Conservation (phyloP, 2,888 invertebrate species). For the Blastobasis lacticolella region DNA sequence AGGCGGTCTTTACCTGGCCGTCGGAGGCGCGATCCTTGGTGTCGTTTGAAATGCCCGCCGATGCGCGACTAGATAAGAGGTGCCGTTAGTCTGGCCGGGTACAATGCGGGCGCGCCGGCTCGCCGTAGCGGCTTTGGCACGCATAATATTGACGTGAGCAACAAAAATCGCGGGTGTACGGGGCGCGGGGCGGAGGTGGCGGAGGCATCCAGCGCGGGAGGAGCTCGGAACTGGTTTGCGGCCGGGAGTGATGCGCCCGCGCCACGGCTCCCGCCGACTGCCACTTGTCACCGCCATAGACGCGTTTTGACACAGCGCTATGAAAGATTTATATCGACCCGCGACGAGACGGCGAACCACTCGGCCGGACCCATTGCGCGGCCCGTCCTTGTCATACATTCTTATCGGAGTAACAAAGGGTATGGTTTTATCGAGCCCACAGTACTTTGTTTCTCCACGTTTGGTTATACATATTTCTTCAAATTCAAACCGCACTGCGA, state of each 20-base stretch:
- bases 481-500: too few relatives aligned
- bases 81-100: conserved; percentile 66
- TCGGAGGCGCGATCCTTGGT: conserved; percentile 44
- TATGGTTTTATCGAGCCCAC: too few relatives aligned
- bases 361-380: background rate
- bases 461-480: too few relatives aligned
- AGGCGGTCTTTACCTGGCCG: conserved; percentile 27
- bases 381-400: conserved; percentile 1
- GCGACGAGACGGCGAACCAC: too few relatives aligned
- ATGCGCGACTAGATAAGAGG: conserved; percentile 57
- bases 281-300: conserved; percentile 33
- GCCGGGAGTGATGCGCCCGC: conserved; percentile 28
- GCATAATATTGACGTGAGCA: conserved; percentile 32
- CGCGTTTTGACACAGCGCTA: background rate
- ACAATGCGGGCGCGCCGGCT: conserved; percentile 31
- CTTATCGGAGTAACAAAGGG: background rate
- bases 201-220: conserved; percentile 18
- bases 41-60: conserved; percentile 40
- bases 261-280: conserved; percentile 27
- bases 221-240: conserved; percentile 56
- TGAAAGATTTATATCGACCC: too few relatives aligned
- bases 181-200: conserved; percentile 19
- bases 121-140: conserved; percentile 50
- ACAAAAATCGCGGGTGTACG: conserved; percentile 45
- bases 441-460: too few relatives aligned